These are phyloP conservation scores for Cactoblastis cactorum DNA, from an alignment of 2,888 invertebrate genomes.

Conservation along the genomic window DNA sequence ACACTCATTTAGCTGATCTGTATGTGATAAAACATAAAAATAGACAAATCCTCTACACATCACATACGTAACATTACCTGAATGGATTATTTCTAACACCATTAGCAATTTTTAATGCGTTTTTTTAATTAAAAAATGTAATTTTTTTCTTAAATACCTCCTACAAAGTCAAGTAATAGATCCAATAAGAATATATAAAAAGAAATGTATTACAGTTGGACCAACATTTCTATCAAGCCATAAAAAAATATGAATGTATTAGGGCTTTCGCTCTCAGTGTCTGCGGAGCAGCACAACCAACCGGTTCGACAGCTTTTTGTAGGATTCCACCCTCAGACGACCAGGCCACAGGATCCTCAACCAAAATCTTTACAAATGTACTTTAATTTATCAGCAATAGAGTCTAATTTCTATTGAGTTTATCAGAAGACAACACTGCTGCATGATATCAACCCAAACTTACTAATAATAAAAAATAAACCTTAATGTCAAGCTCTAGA, in stretches of 20 bases:
- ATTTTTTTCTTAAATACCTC: no score
- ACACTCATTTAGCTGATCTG: no score
- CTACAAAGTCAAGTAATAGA: no score
- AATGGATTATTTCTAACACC: no score
- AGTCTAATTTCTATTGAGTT: conserved; percentile 20
- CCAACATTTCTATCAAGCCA: conserved; percentile 28
- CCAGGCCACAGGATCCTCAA: conserved; percentile 29
- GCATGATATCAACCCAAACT: conserved; percentile 26
- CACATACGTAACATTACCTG: no score
- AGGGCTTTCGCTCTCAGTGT: conserved; percentile 55
- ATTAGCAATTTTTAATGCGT: no score
- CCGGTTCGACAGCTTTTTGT: conserved; percentile 72
- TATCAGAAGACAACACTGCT: conserved; percentile 21
- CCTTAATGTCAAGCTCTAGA: conserved; percentile 23
- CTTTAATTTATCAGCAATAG: background rate
- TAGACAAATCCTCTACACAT: no score
- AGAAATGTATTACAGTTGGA: background rate
- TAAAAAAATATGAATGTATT: conserved; percentile 58
- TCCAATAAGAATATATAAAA: no score
- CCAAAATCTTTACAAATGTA: background rate
- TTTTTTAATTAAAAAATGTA: no score
- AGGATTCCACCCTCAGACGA: conserved; percentile 65
- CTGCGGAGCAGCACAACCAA: conserved; percentile 41
- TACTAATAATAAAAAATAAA: conserved; percentile 23
- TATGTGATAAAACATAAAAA: no score